phyloP scores from a whole-genome alignment of 2,888 invertebrate genomes.

The Ptychoptera albimana region DNA sequence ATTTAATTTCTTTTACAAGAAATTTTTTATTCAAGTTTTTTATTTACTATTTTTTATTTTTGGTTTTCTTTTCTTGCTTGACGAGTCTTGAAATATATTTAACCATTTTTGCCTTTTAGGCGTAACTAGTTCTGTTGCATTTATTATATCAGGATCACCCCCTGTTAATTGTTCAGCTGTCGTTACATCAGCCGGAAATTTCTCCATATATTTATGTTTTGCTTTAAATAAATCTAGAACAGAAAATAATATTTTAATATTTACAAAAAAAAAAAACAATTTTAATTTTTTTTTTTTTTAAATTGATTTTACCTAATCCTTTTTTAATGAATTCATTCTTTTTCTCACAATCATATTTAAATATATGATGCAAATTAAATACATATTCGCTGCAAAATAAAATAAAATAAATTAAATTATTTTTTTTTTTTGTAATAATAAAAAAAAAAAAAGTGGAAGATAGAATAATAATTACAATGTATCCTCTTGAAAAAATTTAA shows the following conservation, averaged over 20 bases:
- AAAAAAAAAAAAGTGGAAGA: conserved; percentile 11
- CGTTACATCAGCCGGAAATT: conserved; percentile 62
- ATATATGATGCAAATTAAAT: conserved; percentile 51
- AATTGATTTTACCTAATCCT: conserved; percentile 52
- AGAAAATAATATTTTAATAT: conserved; percentile 14
- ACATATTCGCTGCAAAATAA: conserved; percentile 60
- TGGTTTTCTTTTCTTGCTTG: no score
- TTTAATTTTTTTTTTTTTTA: background rate
- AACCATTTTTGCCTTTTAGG: conserved; percentile 25
- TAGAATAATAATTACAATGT: conserved; percentile 49
- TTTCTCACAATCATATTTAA: conserved; percentile 58
- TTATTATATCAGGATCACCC: conserved; percentile 54
- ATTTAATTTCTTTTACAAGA: background rate
- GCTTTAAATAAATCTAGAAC: conserved; percentile 44
- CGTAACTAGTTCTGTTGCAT: conserved; percentile 38
- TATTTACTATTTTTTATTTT: no score
- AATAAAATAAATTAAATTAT: conserved; percentile 9
- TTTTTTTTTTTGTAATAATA: conserved; percentile 4
- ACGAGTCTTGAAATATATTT: conserved; percentile 33
- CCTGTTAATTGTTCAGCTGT: conserved; percentile 55
- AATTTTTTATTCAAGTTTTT: background rate
- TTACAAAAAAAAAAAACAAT: no score
- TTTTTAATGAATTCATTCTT: conserved; percentile 70
- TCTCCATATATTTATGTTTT: conserved; percentile 54
- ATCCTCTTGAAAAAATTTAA: conserved; percentile 74